These are phyloP conservation scores for Eriosoma lanigerum DNA, from an alignment of 1,140 invertebrate genomes.

Conservation along the genomic window DNA sequence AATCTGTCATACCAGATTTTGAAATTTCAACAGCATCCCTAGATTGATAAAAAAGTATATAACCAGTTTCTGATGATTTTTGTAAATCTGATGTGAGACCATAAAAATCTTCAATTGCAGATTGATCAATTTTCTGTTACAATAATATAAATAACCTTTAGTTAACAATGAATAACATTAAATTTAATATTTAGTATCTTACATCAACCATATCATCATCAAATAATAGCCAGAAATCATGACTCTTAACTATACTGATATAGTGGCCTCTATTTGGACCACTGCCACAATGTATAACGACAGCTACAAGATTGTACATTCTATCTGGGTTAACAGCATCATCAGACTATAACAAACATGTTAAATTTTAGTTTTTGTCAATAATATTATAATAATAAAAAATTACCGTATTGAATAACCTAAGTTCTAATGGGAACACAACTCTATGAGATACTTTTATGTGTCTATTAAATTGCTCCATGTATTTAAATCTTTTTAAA, in stretches of 20 bases:
- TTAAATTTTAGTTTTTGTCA: background rate
- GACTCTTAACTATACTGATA: conserved; percentile 99
- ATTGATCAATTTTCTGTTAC: conserved; percentile 95
- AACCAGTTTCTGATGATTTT: conserved; percentile 98
- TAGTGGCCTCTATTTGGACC: conserved; percentile 99
- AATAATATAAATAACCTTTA: conserved; percentile 53
- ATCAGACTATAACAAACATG: conserved; percentile 71
- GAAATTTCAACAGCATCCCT: conserved; percentile 65
- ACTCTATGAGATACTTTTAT: conserved; percentile 99
- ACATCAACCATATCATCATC: conserved; percentile 99
- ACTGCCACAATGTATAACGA: conserved; percentile 98
- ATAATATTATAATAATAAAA: conserved; percentile 15
- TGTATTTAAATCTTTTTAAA: conserved; percentile 98
- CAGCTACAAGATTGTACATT: conserved; percentile 96
- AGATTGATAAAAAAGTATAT: conserved; percentile 99
- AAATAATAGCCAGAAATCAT: conserved; percentile 98
- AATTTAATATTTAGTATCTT: conserved; percentile 60
- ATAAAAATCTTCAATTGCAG: conserved; percentile 99
- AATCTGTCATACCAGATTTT: conserved; percentile 32
- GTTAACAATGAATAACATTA: background rate
- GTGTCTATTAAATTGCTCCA: conserved; percentile 97
- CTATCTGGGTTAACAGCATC: conserved; percentile 97
- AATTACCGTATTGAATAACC: conserved; percentile 93
- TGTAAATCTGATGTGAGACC: conserved; percentile 97
- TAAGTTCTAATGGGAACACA: conserved; percentile 95